Evolutionary conservation across 2,113 vertebrate species (phyloP), one percentile per base, ranked within the genome.

Genomic region (Dromaius novaehollandiae): DNA sequence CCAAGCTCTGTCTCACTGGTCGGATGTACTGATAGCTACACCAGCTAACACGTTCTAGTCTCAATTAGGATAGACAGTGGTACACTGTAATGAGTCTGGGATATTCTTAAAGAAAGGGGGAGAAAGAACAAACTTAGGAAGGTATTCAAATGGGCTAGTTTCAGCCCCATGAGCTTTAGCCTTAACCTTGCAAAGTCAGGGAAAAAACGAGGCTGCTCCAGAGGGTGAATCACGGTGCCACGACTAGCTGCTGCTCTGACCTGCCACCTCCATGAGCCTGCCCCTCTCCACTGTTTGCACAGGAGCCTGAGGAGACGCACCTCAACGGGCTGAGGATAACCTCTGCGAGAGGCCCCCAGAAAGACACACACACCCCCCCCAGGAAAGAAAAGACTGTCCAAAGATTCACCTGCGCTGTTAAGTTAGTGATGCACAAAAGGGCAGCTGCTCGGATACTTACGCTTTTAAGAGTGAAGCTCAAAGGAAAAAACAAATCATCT

Each of bases 11-110:
- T n/a, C 82, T 97, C 91, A 61, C 91, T 88, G 56, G 89, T 51
- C 86, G 82, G 73, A 95, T 91, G 90, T 15, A 88, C 80, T 75
- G 85, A 95, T 65, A 91, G 82, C 82, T 71, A 78, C 12, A 78
- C 68, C 89, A 94, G 95, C 93, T 89, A 95, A 79, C 60, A 75
- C 55, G 75, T 82, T 93, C 80, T 42, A 64, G 85, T 69, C 82
- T 92, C 89, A 88, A 93, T 93, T 95, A 94, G 50, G 87, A 88
- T 88, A 93, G 79, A 66, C 55, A 71, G 71, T 63, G 65, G 86
- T 91, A 88, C 83, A 78, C 36, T 86, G 60, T 83, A 88, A 90
- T 83, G 78, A 91, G 25, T 22, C 55, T 66, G 71, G 42, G 55
- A 79, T 40, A 71, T 63, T 46, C 63, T 82, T 83, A 71, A 78